Evolutionary conservation across 2,888 invertebrate genomes (phyloP).

Genomic region (Zaprionus bogoriensis): DNA sequence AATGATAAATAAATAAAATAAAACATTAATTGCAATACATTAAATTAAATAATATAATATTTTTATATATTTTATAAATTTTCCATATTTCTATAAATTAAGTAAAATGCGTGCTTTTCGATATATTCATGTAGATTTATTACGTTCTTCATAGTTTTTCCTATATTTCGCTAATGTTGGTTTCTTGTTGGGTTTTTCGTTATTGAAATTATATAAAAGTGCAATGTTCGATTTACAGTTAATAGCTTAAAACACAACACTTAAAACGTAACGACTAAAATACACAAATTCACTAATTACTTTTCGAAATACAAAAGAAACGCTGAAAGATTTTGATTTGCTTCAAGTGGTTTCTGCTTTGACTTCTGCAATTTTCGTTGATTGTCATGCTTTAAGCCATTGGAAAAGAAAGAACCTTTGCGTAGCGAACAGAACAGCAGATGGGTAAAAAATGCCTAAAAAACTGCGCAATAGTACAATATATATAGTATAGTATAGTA

Average conservation of each 20-base stretch:
- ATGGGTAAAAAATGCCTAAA: too few relatives aligned
- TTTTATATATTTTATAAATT: too few relatives aligned
- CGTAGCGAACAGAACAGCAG: slow-evolving; percentile 16
- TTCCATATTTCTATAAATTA: background rate
- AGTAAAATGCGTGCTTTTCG: background rate
- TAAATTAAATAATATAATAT: background rate
- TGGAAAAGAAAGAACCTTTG: slow-evolving; percentile 22
- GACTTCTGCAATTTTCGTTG: slow-evolving; percentile 53
- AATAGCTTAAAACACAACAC: slow-evolving; percentile 61
- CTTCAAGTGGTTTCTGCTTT: slow-evolving; percentile 40
- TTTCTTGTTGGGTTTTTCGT: slow-evolving; percentile 13
- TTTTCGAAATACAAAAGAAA: slow-evolving; percentile 2
- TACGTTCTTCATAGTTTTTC: slow-evolving; percentile 36
- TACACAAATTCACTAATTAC: slow-evolving; percentile 24
- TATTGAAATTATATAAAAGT: slow-evolving; percentile 55
- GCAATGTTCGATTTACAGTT: slow-evolving; percentile 35
- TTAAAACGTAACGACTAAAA: slow-evolving; percentile 37
- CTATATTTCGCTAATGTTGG: slow-evolving; percentile 56
- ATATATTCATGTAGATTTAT: slow-evolving; percentile 37
- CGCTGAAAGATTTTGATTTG: background rate
- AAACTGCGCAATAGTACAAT: too few relatives aligned
- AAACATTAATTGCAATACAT: too few relatives aligned
- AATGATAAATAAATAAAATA: too few relatives aligned
- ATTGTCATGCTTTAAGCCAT: slow-evolving; percentile 74
- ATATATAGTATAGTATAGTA: too few relatives aligned